Percentiles rank a stretch among this genome's conserved stretches.
phyloP scores from a whole-genome alignment of 2,797 vertebrate genomes.

The Hirundo rustica region DNA sequence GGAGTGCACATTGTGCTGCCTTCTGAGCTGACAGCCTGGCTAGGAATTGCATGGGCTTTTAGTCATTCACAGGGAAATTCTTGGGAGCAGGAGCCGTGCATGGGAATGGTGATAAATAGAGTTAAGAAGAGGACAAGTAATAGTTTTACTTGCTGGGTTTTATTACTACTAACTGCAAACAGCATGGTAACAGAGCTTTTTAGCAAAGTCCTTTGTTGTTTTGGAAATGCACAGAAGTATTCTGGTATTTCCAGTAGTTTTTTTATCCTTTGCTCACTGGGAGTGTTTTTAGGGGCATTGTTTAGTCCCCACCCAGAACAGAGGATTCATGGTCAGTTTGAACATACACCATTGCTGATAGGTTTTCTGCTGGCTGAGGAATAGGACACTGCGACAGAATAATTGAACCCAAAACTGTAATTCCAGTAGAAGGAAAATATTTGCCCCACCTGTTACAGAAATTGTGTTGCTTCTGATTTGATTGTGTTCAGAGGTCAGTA shows the following conservation, averaged over 20 bases:
- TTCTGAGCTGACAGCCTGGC: not conserved
- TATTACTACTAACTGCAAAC: not conserved
- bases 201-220: rapidly evolving
- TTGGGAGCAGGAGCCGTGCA: not conserved
- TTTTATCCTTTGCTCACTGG: not conserved
- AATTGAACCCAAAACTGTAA: not conserved
- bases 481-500: not conserved
- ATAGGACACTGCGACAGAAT: rapidly evolving
- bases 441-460: not conserved
- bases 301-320: not conserved
- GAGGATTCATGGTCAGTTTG: rapidly evolving
- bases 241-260: not conserved
- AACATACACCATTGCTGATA: rapidly evolving
- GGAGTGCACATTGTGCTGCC: not conserved
- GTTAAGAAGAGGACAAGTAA: not conserved
- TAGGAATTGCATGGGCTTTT: rapidly evolving
- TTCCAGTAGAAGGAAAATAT: not conserved
- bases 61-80: not conserved
- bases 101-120: not conserved
- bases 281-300: not conserved
- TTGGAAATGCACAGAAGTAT: not conserved
- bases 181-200: not conserved
- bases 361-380: not conserved
- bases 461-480: rapidly evolving
- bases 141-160: not conserved